These are phyloP conservation scores for Pithys albifrons DNA, from an alignment of 2,113 vertebrate genomes.

Conservation along the genomic window DNA sequence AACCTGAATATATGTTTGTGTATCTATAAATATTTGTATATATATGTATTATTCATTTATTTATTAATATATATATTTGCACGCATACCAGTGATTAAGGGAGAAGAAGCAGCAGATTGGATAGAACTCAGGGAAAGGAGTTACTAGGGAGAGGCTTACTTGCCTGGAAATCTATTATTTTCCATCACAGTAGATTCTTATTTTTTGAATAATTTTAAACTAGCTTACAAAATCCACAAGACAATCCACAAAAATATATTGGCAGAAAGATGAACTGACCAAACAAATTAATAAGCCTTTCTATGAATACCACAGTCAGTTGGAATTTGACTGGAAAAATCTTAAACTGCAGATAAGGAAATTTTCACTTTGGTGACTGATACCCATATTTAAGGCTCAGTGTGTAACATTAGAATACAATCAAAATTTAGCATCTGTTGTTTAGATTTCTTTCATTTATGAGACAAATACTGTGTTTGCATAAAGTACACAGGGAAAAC, in stretches of 20 bases:
- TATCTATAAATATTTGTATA: no score
- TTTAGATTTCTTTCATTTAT: background rate
- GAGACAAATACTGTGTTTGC: background rate
- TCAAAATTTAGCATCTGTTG: background rate
- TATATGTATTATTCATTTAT: background rate
- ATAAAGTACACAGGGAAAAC: background rate
- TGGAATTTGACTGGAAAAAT: background rate
- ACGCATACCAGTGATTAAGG: background rate
- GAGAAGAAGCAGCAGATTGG: background rate
- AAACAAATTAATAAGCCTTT: background rate
- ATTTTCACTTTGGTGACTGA: background rate
- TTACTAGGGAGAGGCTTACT: background rate
- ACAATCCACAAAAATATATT: background rate
- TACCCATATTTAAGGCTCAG: background rate
- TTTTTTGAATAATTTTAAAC: background rate
- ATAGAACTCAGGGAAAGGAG: background rate
- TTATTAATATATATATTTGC: no score
- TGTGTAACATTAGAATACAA: background rate
- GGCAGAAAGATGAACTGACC: background rate
- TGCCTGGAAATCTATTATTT: background rate
- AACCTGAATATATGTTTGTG: no score
- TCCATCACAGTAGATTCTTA: background rate
- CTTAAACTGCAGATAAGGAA: background rate
- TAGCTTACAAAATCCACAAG: background rate
- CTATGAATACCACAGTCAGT: background rate